Conservation (phyloP, 1,140 invertebrate genomes). For the Philopotamus ludificatus region DNA sequence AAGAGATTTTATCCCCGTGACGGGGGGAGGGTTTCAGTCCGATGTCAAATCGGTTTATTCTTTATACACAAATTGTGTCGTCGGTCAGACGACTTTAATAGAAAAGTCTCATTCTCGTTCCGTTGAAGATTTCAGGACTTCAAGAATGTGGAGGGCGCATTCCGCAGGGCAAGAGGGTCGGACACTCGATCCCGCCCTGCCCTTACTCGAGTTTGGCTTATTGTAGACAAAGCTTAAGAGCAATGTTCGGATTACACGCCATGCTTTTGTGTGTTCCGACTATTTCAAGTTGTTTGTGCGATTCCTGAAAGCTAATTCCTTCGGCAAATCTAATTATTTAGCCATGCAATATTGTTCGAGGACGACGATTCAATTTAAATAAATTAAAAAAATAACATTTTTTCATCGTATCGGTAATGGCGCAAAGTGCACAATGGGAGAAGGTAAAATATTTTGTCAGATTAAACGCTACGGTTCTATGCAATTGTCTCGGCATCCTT, state of each 20-base stretch:
- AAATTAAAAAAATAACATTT: neutral
- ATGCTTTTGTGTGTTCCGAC: too few species aligned
- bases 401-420: too few species aligned
- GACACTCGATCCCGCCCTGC: neutral
- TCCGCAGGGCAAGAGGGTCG: neutral
- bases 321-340: neutral
- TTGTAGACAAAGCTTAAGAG: conserved; percentile 24
- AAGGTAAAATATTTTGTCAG: neutral
- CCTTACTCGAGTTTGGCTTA: conserved; percentile 21
- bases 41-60: conserved; percentile 30
- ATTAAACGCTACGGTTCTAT: neutral
- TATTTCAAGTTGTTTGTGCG: neutral
- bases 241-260: conserved; percentile 13
- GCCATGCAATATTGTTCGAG: too few species aligned
- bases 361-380: too few species aligned
- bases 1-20: conserved; percentile 31
- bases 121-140: neutral
- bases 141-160: conserved; percentile 14
- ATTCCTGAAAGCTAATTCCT: neutral
- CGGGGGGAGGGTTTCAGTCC: conserved; percentile 11
- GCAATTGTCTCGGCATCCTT: conserved; percentile 9
- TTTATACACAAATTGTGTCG: neutral
- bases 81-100: neutral
- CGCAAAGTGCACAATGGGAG: too few species aligned
- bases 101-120: neutral